phyloP scores from a whole-genome alignment of 2,113 vertebrate genomes.

The Silurus asotus region DNA sequence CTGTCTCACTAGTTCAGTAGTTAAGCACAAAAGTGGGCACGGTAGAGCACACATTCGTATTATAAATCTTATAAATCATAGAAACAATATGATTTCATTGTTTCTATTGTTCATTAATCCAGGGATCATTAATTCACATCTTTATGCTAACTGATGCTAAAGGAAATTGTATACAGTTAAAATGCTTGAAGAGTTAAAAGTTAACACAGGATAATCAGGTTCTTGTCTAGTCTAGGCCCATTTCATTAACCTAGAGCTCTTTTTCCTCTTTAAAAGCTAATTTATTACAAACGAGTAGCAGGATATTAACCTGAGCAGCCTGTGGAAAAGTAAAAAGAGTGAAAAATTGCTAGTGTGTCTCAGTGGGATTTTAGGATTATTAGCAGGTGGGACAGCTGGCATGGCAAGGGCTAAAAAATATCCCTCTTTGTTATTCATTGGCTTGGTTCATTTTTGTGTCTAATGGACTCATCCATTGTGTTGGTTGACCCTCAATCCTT shows the following conservation, averaged over 20 bases:
- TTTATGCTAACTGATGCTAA: neutral
- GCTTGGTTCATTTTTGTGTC: constrained; percentile 9
- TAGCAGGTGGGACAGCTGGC: constrained; percentile 19
- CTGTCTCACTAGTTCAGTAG: too few relatives aligned
- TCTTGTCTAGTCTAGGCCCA: neutral
- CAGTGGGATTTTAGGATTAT: constrained; percentile 3
- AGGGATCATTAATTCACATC: neutral
- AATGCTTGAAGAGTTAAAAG: neutral
- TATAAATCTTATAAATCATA: too few relatives aligned
- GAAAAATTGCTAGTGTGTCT: neutral
- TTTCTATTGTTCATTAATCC: neutral
- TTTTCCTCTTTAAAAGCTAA: neutral
- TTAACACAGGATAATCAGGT: neutral
- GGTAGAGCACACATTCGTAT: neutral
- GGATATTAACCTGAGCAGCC: neutral
- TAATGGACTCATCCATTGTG: constrained; percentile 18
- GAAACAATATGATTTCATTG: neutral
- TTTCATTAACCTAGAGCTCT: neutral
- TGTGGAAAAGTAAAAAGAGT: neutral
- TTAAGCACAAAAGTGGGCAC: neutral
- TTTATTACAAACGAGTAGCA: neutral
- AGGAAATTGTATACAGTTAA: neutral
- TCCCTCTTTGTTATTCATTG: constrained; percentile 34
- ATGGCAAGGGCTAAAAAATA: constrained; percentile 16
- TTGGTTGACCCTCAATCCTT: neutral